phyloP scores from a whole-genome alignment of 2,888 invertebrate species.

The Sinotaia quadrata region DNA sequence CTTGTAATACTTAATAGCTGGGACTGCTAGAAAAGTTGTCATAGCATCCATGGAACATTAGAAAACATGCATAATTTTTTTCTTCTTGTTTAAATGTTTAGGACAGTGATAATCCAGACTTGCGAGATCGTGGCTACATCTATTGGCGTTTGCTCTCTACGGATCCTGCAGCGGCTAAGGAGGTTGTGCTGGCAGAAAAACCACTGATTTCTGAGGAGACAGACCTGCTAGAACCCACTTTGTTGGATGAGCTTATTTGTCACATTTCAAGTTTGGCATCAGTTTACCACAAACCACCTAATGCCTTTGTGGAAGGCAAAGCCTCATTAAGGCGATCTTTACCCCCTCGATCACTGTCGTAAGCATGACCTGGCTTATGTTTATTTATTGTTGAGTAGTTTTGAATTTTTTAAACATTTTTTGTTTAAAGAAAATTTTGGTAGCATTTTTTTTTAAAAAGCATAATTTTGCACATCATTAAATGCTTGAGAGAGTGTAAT shows the following conservation, averaged over 20 bases:
- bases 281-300: slow-evolving; percentile 99
- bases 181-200: slow-evolving; percentile 98
- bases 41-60: no score
- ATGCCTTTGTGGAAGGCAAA: slow-evolving; percentile 94
- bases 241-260: slow-evolving; percentile 97
- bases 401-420: no score
- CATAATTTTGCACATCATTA: no score
- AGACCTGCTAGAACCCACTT: slow-evolving; percentile 95
- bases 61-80: no score
- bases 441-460: no score
- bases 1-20: no score
- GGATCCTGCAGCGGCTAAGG: slow-evolving; percentile 99
- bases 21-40: no score
- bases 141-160: slow-evolving; percentile 99
- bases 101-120: slow-evolving; percentile 97
- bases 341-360: slow-evolving; percentile 65
- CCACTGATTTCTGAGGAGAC: slow-evolving; percentile 99
- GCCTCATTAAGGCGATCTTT: slow-evolving; percentile 57
- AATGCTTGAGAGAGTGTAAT: no score
- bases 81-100: slow-evolving; percentile 62
- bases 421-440: no score
- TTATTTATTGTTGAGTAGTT: no score
- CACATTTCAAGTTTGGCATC: slow-evolving; percentile 98
- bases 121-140: slow-evolving; percentile 98
- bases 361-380: slow-evolving; percentile 36